Conservation (phyloP, 1,140 invertebrate genomes). For the Leptopilina clavipes region DNA sequence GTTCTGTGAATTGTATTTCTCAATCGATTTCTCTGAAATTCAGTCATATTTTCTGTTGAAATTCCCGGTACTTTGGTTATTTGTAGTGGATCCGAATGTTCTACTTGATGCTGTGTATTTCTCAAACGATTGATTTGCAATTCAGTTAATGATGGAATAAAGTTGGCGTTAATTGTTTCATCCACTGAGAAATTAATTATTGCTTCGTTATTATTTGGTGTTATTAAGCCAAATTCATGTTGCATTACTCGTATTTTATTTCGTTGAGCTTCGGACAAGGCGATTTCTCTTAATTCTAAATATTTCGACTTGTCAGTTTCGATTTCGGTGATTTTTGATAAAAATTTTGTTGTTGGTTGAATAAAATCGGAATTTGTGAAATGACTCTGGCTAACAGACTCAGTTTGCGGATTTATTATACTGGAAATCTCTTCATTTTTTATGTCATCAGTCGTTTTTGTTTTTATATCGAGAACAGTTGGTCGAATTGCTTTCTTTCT, state of each 20-base stretch:
- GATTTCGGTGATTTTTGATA: neutral
- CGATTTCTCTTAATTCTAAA: slow-evolving; percentile 52
- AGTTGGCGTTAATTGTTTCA: slow-evolving; percentile 46
- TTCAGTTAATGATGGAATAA: slow-evolving; percentile 43
- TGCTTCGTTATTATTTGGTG: slow-evolving; percentile 63
- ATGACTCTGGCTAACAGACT: neutral
- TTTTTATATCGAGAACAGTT: slow-evolving; percentile 57
- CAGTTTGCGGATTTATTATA: neutral
- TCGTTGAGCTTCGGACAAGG: slow-evolving; percentile 56
- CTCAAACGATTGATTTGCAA: slow-evolving; percentile 49
- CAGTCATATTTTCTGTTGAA: slow-evolving; percentile 50
- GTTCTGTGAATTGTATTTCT: slow-evolving; percentile 48
- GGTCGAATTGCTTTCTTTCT: slow-evolving; percentile 57
- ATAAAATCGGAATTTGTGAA: neutral
- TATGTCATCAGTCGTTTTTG: slow-evolving; percentile 4
- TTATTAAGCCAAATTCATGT: slow-evolving; percentile 61
- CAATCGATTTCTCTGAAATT: slow-evolving; percentile 57
- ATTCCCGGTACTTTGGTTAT: neutral
- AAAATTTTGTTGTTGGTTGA: neutral
- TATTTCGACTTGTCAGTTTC: slow-evolving; percentile 48
- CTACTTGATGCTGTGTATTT: slow-evolving; percentile 51
- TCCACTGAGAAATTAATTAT: slow-evolving; percentile 42
- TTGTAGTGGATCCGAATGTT: slow-evolving; percentile 45
- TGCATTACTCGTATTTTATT: slow-evolving; percentile 58
- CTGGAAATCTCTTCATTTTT: neutral